These are phyloP conservation scores for Tragelaphus scriptus DNA, from an alignment of 2,113 vertebrate species.

Conservation along the genomic window DNA sequence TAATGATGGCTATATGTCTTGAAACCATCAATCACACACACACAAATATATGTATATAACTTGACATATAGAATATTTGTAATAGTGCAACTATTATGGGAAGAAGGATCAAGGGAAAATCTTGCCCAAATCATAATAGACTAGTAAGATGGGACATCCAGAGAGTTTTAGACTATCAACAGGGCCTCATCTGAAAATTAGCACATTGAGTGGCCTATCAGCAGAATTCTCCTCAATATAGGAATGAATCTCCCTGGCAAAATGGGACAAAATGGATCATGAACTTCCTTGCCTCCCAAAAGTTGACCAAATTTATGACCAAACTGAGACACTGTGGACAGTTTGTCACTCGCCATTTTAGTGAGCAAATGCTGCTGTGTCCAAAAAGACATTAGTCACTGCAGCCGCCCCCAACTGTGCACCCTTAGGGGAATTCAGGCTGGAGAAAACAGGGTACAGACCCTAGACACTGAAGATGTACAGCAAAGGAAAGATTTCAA, in stretches of 20 bases:
- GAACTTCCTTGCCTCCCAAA: background rate
- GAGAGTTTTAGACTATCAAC: background rate
- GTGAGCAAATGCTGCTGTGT: background rate
- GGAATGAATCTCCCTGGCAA: background rate
- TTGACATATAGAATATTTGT: background rate
- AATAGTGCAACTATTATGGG: background rate
- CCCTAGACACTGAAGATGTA: background rate
- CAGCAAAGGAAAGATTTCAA: background rate
- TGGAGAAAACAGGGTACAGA: background rate
- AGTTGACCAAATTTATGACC: background rate
- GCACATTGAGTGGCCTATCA: background rate
- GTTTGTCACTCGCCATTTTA: background rate
- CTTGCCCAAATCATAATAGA: background rate
- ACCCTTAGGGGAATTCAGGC: background rate
- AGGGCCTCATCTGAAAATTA: background rate
- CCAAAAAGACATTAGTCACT: background rate
- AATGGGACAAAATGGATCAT: background rate
- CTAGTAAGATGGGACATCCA: background rate
- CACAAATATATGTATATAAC: background rate
- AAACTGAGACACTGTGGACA: background rate
- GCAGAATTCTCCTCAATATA: background rate
- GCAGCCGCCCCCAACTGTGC: rapidly evolving
- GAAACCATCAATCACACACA: background rate
- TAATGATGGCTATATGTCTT: background rate
- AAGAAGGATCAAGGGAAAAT: background rate